Percentiles rank a stretch among this genome's conserved stretches.
Conservation (phyloP, 2,888 invertebrate genomes). For the Hymenopus coronatus region DNA sequence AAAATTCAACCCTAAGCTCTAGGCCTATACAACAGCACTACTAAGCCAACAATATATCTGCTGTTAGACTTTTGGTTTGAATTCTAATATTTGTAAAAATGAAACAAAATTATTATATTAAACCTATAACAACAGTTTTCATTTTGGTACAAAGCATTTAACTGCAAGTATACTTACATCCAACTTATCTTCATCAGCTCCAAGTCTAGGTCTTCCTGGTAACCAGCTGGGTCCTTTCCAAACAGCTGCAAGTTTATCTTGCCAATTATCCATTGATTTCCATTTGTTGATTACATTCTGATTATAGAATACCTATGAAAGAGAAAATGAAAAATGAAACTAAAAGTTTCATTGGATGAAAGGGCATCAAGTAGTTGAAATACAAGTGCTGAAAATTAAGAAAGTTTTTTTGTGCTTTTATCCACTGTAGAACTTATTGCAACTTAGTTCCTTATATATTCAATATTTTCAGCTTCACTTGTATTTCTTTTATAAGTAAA, state of each 20-base stretch:
- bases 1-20: no score
- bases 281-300: constrained; percentile 64
- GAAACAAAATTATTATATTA: no score
- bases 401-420: no score
- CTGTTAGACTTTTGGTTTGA: no score
- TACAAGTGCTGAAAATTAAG: no score
- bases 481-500: no score
- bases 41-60: no score
- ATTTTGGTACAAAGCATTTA: not conserved
- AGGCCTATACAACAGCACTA: no score
- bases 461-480: no score
- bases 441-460: no score
- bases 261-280: constrained; percentile 55
- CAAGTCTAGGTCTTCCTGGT: constrained; percentile 74
- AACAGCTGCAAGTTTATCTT: constrained; percentile 65
- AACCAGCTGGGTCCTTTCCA: constrained; percentile 88
- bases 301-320: constrained; percentile 69
- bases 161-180: constrained; percentile 57
- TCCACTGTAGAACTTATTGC: no score
- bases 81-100: no score
- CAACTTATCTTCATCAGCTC: constrained; percentile 71
- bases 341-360: not conserved
- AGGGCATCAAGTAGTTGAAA: not conserved
- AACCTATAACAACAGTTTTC: not conserved
- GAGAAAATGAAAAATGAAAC: not conserved